Base-by-base conservation (phyloP, 2,797 vertebrate species). In the Tolypeutes matacus region DNA sequence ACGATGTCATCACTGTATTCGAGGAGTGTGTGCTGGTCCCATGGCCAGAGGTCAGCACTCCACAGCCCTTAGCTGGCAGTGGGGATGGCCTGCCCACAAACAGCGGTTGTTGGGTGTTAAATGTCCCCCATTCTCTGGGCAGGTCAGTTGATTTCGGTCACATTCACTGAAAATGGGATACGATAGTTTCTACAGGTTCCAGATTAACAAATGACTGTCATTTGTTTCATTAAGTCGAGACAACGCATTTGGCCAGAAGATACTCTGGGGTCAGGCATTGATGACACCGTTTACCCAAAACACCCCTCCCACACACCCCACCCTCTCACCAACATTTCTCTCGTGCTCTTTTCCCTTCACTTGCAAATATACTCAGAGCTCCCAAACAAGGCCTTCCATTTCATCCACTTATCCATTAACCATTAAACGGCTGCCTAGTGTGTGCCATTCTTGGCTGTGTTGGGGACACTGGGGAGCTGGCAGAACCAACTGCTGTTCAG, bases 251-350 rank as follows among this genome's bases (percentile, higher is more conserved):
- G 9, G 67, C 67, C 10, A 67, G 39, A 14, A 2, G 53, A 36
- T 29, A 60, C 29, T 23, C 49, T 34, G 27, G 46, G 4, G 29
- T 60, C 36, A 3, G 23, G 18, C 42, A 46, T 9, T 2, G 58
- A 9, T 25, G 56, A 42, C 29, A 3, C 65, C 0, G 0, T 46
- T 46, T 58, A 18, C 65, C 17, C 25, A 34, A 0, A 0, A 12
- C 25, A 9, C 13, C 53, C 18, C 9, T 42, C 42, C 42, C 11
- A 3, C 17, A n/a, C 1, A 0, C 14, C 34, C n/a, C 56, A 13
- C 67, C 53, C 11, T 46, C 8, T 46, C 18, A 23, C 64, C 72
- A 8, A 5, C 5, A 20, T 70, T 21, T 51, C 42, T 72, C 49
- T 39, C 14, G 3, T 23, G 7, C n/a, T 27, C 29, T 46, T 4